Evolutionary conservation across 2,888 invertebrate species (phyloP).

Genomic region (Lepeophtheirus nordmannii): DNA sequence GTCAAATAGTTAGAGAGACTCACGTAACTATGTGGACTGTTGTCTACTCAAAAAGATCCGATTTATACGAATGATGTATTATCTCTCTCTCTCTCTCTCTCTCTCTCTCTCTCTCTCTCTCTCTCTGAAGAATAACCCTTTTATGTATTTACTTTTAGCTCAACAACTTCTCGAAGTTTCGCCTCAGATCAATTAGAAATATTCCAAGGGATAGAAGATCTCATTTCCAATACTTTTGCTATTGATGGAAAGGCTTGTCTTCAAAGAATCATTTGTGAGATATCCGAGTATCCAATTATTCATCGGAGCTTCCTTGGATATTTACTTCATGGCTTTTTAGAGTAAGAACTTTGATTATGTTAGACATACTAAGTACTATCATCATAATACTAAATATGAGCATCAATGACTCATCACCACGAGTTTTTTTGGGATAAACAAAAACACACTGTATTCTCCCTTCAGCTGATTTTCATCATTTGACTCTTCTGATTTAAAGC

Average conservation of each 20-base stretch:
- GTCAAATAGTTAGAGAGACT: too few relatives aligned
- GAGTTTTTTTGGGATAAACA: too few relatives aligned
- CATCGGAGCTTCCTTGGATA: constrained; percentile 13
- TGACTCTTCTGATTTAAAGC: too few relatives aligned
- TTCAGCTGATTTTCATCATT: too few relatives aligned
- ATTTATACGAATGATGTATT: too few relatives aligned
- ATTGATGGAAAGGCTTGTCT: constrained; percentile 15
- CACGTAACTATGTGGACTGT: too few relatives aligned
- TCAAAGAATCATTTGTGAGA: constrained; percentile 17
- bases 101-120: background rate
- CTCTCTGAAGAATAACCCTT: background rate
- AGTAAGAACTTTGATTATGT: background rate
- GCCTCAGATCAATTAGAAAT: background rate
- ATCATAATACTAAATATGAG: too few relatives aligned
- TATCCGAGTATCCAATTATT: constrained; percentile 7
- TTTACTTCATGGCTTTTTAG: constrained; percentile 2
- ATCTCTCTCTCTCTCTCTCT: too few relatives aligned
- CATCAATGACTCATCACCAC: too few relatives aligned
- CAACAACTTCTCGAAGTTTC: constrained; percentile 5
- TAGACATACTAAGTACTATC: too few relatives aligned
- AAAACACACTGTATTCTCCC: too few relatives aligned
- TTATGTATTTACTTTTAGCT: background rate
- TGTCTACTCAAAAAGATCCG: too few relatives aligned
- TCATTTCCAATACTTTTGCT: background rate
- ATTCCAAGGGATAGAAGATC: constrained; percentile 3